Conservation (phyloP, 92 coral and sea anemone species). For the Siderastrea siderea region DNA sequence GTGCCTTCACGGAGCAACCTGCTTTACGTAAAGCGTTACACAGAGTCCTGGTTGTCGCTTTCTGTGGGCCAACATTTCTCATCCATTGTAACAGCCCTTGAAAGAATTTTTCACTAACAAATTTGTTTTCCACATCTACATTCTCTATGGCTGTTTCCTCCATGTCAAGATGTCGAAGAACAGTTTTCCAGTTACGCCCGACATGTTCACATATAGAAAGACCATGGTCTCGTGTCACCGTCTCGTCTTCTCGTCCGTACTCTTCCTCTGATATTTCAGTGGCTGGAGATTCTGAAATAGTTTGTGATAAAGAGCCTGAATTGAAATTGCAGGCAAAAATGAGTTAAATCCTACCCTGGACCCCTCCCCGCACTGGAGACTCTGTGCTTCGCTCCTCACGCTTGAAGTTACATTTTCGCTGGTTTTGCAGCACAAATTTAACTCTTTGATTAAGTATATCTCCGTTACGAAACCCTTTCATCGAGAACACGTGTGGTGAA, state of each 20-base stretch:
- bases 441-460: no score
- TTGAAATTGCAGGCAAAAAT: no score
- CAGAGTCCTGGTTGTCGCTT: conserved; percentile 58
- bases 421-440: no score
- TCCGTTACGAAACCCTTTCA: no score
- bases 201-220: conserved; percentile 13
- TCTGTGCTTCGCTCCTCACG: no score
- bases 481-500: no score
- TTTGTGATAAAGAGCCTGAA: neutral
- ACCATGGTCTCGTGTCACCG: conserved; percentile 2
- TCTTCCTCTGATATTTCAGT: neutral
- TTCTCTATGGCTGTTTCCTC: conserved; percentile 38
- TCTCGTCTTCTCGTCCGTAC: neutral
- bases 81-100: conserved; percentile 69
- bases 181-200: conserved; percentile 54
- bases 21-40: conserved; percentile 30
- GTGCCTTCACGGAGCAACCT: conserved; percentile 50
- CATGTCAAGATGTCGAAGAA: conserved; percentile 62
- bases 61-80: neutral
- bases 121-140: conserved; percentile 46
- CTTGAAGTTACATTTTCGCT: no score
- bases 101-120: conserved; percentile 57
- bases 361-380: no score
- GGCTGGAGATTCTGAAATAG: neutral
- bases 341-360: no score